Conservation (phyloP, 2,113 vertebrate species). For the Sinosuthora webbiana region DNA sequence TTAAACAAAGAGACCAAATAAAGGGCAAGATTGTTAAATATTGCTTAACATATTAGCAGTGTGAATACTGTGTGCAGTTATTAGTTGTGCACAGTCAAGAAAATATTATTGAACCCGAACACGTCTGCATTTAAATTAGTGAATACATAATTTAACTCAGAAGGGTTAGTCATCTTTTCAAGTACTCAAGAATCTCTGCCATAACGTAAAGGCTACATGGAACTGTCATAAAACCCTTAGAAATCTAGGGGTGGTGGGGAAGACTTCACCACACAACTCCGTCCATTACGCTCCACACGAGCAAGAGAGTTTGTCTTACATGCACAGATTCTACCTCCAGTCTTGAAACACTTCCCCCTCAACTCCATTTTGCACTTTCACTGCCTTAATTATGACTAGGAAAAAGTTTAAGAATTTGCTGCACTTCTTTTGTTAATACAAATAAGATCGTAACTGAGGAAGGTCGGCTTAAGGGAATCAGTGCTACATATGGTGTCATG, state of each 20-base stretch:
- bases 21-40: not conserved
- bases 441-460: not conserved
- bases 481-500: rapidly evolving
- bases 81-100: not conserved
- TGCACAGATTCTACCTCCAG: not conserved
- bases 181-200: not conserved
- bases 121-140: not conserved
- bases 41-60: not conserved
- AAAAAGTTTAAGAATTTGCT: not conserved
- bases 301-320: not conserved
- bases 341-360: not conserved
- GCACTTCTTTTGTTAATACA: not conserved
- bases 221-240: not conserved
- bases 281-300: too few species aligned
- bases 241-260: not conserved
- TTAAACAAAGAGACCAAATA: not conserved
- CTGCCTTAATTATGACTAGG: not conserved
- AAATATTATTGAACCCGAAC: not conserved
- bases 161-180: not conserved
- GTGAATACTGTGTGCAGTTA: not conserved
- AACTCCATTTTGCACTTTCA: not conserved
- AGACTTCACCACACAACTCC: not conserved
- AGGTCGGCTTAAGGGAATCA: not conserved
- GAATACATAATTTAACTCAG: not conserved
- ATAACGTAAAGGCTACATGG: not conserved